A percentile compares a stretch with the other conserved stretches of the same genome.
Evolutionary conservation across 2,113 vertebrate genomes (phyloP).

Genomic region (Sciurus niger): DNA sequence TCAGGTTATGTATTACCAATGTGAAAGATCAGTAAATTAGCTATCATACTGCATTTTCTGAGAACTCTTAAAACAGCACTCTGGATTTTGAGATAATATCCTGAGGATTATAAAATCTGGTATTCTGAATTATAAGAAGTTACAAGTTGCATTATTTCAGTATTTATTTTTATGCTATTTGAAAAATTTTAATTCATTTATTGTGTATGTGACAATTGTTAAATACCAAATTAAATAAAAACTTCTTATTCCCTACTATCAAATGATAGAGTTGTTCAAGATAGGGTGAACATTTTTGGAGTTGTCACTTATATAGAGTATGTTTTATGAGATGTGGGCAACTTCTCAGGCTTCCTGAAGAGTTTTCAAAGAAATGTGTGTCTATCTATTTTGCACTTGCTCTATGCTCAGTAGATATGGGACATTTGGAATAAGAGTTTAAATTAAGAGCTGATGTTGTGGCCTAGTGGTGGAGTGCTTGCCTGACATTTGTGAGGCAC

Average conservation of each 20-base stretch:
- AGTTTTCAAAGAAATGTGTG: background rate
- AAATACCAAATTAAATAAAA: background rate
- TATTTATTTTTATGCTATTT: conserved; percentile 6
- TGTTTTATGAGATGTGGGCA: background rate
- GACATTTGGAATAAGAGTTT: background rate
- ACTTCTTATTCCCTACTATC: background rate
- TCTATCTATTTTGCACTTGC: background rate
- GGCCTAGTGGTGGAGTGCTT: background rate
- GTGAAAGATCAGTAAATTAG: background rate
- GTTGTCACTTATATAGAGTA: background rate
- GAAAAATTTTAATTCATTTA: background rate
- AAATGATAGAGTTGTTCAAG: background rate
- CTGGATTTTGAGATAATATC: conserved; percentile 20
- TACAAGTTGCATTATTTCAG: conserved; percentile 31
- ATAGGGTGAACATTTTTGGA: background rate
- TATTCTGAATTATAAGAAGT: background rate
- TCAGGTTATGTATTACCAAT: background rate
- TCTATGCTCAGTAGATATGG: background rate
- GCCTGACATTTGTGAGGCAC: background rate
- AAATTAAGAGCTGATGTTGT: background rate
- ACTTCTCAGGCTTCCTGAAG: background rate
- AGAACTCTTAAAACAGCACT: background rate
- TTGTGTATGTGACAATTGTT: background rate
- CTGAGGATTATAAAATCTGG: background rate
- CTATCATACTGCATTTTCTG: background rate